Evolutionary conservation across 2,113 vertebrate species (phyloP).

Genomic region (Coryphaenoides rupestris): DNA sequence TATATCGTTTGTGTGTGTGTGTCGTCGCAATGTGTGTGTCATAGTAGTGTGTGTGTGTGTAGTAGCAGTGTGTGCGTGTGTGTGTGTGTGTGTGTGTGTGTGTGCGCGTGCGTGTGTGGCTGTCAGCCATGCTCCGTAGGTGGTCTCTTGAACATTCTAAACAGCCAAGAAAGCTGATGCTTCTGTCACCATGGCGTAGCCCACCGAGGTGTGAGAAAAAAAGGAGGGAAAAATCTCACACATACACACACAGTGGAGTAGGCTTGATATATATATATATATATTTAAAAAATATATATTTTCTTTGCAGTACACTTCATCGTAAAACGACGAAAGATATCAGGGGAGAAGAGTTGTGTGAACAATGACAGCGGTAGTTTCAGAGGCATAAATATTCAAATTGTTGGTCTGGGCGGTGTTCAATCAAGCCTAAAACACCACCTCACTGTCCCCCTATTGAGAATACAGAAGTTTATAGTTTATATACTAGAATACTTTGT

Average conservation of each 20-base stretch:
- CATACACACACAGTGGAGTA: slow-evolving; percentile 10
- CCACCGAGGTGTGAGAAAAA: slow-evolving; percentile 54
- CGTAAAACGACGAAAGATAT: background rate
- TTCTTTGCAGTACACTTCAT: slow-evolving; percentile 26
- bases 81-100: slow-evolving; percentile 5
- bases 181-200: slow-evolving; percentile 54
- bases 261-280: slow-evolving; percentile 17
- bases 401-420: slow-evolving; percentile 3
- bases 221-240: slow-evolving; percentile 11
- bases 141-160: slow-evolving; percentile 44
- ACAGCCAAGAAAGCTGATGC: slow-evolving; percentile 41
- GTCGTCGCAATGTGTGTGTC: background rate
- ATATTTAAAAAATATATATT: too few relatives aligned
- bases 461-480: slow-evolving; percentile 17
- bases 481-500: too few relatives aligned
- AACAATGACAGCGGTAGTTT: slow-evolving; percentile 26
- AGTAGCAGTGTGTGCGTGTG: slow-evolving; percentile 3
- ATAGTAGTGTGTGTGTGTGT: slow-evolving; percentile 13
- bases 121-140: slow-evolving; percentile 55
- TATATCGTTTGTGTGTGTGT: background rate
- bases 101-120: slow-evolving; percentile 7
- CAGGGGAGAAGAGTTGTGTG: slow-evolving; percentile 17
- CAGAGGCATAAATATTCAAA: slow-evolving; percentile 41
- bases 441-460: background rate
- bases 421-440: too few relatives aligned